Conservation (phyloP, 2,113 vertebrate genomes). For the Scomber scombrus region DNA sequence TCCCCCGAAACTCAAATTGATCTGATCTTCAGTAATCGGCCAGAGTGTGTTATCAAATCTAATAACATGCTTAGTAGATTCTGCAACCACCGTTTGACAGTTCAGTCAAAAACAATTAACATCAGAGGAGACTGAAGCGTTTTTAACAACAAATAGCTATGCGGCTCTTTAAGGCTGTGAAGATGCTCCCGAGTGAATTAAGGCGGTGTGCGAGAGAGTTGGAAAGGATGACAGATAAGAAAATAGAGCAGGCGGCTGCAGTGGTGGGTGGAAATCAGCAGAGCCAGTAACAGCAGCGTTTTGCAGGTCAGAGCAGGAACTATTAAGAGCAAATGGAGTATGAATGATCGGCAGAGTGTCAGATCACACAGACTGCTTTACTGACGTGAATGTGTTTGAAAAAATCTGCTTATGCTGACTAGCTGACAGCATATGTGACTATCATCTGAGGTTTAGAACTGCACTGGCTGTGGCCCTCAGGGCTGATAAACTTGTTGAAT, state of each 20-base stretch:
- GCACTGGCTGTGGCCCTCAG: too few relatives aligned
- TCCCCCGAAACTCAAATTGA: conserved; percentile 30
- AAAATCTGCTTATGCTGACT: too few relatives aligned
- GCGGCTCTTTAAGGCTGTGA: conserved; percentile 18
- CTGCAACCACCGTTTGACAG: conserved; percentile 52
- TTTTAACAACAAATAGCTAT: conserved; percentile 28
- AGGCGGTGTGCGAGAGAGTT: conserved; percentile 10
- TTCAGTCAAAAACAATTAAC: conserved; percentile 50
- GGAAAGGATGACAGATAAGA: conserved; percentile 13
- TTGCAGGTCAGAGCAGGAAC: conserved; percentile 17
- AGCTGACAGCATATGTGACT: too few relatives aligned
- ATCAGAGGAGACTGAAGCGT: conserved; percentile 28
- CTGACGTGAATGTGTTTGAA: too few relatives aligned
- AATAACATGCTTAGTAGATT: conserved; percentile 60
- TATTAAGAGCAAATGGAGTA: conserved; percentile 2
- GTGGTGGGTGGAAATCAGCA: conserved; percentile 10
- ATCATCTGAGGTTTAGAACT: too few relatives aligned
- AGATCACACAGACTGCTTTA: not conserved
- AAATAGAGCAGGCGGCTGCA: conserved; percentile 5
- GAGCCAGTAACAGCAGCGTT: conserved; percentile 27
- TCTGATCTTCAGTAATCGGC: conserved; percentile 49
- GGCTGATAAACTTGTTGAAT: too few relatives aligned
- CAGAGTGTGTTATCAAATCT: conserved; percentile 56
- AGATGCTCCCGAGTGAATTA: conserved; percentile 38
- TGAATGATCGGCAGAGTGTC: not conserved